A percentile compares a stretch with the other conserved stretches of the same genome.
Evolutionary conservation across 2,113 vertebrate species (phyloP).

Genomic region (Xenus cinereus): DNA sequence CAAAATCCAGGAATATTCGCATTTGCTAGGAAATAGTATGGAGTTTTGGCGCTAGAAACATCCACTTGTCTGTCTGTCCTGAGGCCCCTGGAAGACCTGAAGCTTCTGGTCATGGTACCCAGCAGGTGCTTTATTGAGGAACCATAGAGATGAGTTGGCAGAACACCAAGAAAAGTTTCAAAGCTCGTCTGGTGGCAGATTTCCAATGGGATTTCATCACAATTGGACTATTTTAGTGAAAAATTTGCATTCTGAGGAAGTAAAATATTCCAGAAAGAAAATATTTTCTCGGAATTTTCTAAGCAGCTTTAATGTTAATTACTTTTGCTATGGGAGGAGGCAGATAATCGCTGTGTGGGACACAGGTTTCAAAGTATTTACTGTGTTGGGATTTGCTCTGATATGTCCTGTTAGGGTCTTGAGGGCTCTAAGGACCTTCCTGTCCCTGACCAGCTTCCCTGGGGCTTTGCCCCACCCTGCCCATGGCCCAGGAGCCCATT

Average conservation of each 20-base stretch:
- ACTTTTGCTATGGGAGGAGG: background rate
- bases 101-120: background rate
- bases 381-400: background rate
- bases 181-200: constrained; percentile 23
- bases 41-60: background rate
- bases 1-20: background rate
- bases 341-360: background rate
- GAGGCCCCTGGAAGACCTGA: background rate
- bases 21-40: background rate
- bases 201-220: constrained; percentile 19
- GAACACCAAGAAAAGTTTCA: constrained; percentile 31
- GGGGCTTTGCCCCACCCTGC: accelerated
- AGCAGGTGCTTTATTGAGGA: constrained; percentile 33
- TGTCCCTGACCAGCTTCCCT: background rate
- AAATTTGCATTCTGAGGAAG: background rate
- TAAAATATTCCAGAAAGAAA: background rate
- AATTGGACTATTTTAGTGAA: background rate
- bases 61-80: background rate
- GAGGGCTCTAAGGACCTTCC: background rate
- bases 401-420: background rate
- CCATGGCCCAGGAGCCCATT: background rate
- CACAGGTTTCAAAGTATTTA: accelerated
- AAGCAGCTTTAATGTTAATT: background rate
- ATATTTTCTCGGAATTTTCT: background rate
- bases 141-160: constrained; percentile 1